phyloP scores from a whole-genome alignment of 2,797 vertebrate species.

The Lacerta bilineata region DNA sequence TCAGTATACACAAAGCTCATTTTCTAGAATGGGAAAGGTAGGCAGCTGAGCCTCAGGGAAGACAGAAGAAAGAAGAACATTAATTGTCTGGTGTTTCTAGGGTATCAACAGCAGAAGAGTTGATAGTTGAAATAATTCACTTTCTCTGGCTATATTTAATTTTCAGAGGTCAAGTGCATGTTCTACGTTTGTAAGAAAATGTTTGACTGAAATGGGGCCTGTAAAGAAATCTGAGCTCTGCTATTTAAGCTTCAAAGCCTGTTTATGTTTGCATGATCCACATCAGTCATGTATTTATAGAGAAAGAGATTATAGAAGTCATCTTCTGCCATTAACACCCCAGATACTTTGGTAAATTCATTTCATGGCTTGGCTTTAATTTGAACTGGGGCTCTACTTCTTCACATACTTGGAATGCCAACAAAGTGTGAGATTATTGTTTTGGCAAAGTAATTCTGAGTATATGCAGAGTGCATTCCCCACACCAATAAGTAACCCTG shows the following conservation, averaged over 20 bases:
- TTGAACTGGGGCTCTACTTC: not conserved
- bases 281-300: no score
- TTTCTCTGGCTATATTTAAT: conserved; percentile 1
- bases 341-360: conserved; percentile 31
- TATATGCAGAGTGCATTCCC: not conserved
- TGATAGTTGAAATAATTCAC: not conserved
- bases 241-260: conserved; percentile 33
- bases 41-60: not conserved
- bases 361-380: conserved; percentile 9
- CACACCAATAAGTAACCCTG: not conserved
- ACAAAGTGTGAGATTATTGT: not conserved
- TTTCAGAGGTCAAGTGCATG: conserved; percentile 35
- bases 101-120: not conserved
- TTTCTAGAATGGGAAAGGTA: not conserved
- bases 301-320: conserved; percentile 33
- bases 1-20: not conserved
- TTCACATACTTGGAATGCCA: not conserved
- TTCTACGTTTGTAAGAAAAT: conserved; percentile 48
- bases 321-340: conserved; percentile 44
- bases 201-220: conserved; percentile 47
- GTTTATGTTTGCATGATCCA: no score
- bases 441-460: not conserved
- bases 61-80: not conserved
- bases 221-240: conserved; percentile 1
- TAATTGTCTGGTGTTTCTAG: not conserved